Evolutionary conservation across 2,797 vertebrate species (phyloP).

Genomic region (Numenius phaeopus): DNA sequence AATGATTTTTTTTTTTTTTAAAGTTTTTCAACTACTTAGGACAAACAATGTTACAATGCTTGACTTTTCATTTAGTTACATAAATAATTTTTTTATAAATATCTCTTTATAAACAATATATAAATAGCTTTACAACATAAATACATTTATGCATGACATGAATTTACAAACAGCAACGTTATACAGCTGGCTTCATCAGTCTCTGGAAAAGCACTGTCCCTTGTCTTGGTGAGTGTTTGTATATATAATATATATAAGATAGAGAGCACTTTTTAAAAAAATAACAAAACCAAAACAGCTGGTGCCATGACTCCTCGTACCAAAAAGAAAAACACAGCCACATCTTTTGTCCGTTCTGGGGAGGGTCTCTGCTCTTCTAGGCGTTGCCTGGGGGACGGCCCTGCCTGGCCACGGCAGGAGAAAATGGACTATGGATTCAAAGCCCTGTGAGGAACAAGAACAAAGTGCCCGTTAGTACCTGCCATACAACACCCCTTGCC

Average conservation of each 20-base stretch:
- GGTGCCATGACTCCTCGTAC: slow-evolving; percentile 88
- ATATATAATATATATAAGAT: slow-evolving; percentile 83
- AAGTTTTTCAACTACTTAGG: slow-evolving; percentile 90
- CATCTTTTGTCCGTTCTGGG: slow-evolving; percentile 43
- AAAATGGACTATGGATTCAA: slow-evolving; percentile 12
- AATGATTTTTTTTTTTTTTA: slow-evolving; percentile 68
- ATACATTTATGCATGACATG: slow-evolving; percentile 99
- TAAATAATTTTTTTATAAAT: slow-evolving; percentile 99
- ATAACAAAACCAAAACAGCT: slow-evolving; percentile 79
- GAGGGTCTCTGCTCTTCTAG: slow-evolving; percentile 59
- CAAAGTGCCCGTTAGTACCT: slow-evolving; percentile 31
- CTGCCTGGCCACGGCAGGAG: slow-evolving; percentile 38
- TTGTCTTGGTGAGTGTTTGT: slow-evolving; percentile 82
- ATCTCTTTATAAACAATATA: slow-evolving; percentile 99
- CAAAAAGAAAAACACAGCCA: slow-evolving; percentile 78
- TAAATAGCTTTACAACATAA: slow-evolving; percentile 99
- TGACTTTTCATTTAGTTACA: slow-evolving; percentile 97
- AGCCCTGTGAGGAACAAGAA: slow-evolving; percentile 59
- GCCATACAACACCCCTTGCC: not conserved
- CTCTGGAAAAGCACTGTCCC: slow-evolving; percentile 86
- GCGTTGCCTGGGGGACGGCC: slow-evolving; percentile 51
- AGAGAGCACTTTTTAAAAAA: slow-evolving; percentile 75
- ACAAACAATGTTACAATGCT: slow-evolving; percentile 94
- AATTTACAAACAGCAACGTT: slow-evolving; percentile 97
- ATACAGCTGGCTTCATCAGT: slow-evolving; percentile 87